phyloP scores from a whole-genome alignment of 2,797 vertebrate species.

The Salarias fasciatus region DNA sequence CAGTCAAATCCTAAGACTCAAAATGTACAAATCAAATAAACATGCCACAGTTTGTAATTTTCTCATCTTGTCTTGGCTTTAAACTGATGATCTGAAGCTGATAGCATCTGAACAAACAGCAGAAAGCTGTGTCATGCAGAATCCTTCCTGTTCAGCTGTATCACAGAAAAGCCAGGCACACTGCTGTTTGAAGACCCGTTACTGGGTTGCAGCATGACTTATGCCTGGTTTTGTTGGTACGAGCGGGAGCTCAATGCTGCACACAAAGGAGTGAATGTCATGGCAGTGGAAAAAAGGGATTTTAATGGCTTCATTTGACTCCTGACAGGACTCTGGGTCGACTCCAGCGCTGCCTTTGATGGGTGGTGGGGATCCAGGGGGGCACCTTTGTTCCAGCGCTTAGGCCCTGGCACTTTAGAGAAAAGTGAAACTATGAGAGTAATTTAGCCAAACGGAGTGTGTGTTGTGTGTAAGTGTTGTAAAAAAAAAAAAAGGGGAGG shows the following conservation, averaged over 20 bases:
- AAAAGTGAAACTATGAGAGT: constrained; percentile 73
- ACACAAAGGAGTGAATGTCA: constrained; percentile 46
- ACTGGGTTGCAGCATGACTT: constrained; percentile 16
- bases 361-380: constrained; percentile 52
- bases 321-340: constrained; percentile 68
- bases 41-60: too few species aligned
- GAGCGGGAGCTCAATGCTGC: constrained; percentile 13
- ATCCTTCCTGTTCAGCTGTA: background rate
- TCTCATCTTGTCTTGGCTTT: too few species aligned
- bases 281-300: constrained; percentile 44
- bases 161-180: too few species aligned
- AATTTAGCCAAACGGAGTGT: constrained; percentile 54
- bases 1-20: too few species aligned
- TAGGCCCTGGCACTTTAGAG: constrained; percentile 53
- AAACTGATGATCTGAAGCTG: too few species aligned
- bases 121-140: background rate
- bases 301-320: constrained; percentile 78
- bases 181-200: background rate
- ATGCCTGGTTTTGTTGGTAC: constrained; percentile 10
- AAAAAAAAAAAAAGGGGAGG: constrained; percentile 40
- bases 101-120: too few species aligned
- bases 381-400: constrained; percentile 67
- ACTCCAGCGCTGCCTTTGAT: constrained; percentile 71
- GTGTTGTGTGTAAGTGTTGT: constrained; percentile 36
- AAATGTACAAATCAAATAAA: too few species aligned